Percentiles rank a stretch among this genome's conserved stretches.
Evolutionary conservation across 2,113 vertebrate genomes (phyloP).

Genomic region (Myrmecophaga tridactyla): DNA sequence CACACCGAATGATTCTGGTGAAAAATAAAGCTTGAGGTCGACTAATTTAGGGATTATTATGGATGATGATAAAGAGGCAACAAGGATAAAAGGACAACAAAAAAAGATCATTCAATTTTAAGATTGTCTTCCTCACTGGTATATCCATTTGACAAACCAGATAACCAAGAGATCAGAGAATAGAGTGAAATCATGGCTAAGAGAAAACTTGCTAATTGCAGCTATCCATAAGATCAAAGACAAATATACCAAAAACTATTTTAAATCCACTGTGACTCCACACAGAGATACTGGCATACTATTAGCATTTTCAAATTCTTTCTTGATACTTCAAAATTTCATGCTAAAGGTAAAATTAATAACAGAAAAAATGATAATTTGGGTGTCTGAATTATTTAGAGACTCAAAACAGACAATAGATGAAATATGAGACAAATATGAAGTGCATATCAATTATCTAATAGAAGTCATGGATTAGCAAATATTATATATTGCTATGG

Average conservation of each 20-base stretch:
- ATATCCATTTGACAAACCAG: background rate
- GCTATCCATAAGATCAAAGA: background rate
- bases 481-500: background rate
- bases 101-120: background rate
- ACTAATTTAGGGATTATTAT: background rate
- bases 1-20: background rate
- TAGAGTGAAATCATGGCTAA: background rate
- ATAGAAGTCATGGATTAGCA: background rate
- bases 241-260: background rate
- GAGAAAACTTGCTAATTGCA: background rate
- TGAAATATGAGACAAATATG: background rate
- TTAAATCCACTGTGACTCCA: background rate
- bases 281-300: background rate
- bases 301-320: background rate
- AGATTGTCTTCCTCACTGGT: background rate
- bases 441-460: background rate
- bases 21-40: background rate
- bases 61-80: background rate
- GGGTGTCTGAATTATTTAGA: background rate
- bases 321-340: background rate
- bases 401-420: background rate
- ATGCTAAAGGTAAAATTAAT: background rate
- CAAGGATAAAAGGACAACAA: background rate
- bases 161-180: background rate
- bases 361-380: background rate